Evolutionary conservation across 2,888 invertebrate species (phyloP), one percentile per base, ranked within the genome.

Genomic region (Torymus tubicola): DNA sequence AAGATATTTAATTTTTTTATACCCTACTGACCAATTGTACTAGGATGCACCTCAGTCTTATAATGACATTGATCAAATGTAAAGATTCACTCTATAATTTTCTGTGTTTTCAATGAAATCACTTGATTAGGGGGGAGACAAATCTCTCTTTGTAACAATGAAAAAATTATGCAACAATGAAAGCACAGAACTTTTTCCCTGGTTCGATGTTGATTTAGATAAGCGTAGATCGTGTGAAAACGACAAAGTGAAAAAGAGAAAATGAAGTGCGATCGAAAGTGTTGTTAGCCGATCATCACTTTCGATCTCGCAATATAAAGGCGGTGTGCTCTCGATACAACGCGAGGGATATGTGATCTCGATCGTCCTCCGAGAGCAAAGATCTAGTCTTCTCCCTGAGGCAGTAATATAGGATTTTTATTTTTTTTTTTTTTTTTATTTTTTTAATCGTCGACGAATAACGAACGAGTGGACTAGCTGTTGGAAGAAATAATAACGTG

Each of bases 371-470:
- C 24, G 68, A 71, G 76, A 71, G 76, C 58, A 57, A 81, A 68
- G 57, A 61, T 80, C 80, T 76, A 81, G 80, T 77, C 76, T 76
- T 81, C 58, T 73, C 55, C 42, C 69, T 70, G 68, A 71, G 61
- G 72, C 57, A 75, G 74, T 31, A 75, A 68, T 75, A 76, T 65
- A 60, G 58, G 14, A 57, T 65, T 73, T 57, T 55, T 76, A 2
- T 21, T 21, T 21, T 21, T 24, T 77, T 70, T 74, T n/a, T 24
- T 77, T 70, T 74, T n/a, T 72, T 65, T 21, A 21, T 61, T 68
- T 64, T 77, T n/a, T 65, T 55, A 65, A 52, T 78, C 52, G 64
- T 74, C 72, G 53, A 72, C 53, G 60, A 50, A 72, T 42, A 68
- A 58, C 50, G 14, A 72, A 67, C 18, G 64, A 57, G 42, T 73